A percentile compares a stretch with the other conserved stretches of the same genome.
Conservation (phyloP, 2,888 invertebrate genomes). For the Campoplex nolae region DNA sequence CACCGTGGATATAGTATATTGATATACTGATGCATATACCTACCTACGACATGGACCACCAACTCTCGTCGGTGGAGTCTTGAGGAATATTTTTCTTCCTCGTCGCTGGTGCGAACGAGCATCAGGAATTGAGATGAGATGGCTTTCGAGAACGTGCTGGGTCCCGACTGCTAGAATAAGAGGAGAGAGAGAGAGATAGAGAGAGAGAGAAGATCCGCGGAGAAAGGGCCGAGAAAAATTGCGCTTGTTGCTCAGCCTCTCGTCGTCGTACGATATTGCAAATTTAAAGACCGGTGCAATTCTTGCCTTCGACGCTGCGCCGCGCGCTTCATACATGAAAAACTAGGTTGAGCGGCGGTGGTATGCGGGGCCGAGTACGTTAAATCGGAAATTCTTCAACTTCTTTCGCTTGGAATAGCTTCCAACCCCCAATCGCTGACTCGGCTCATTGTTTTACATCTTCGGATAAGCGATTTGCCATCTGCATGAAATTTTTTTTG, state of each 20-base stretch:
- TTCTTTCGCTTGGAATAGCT: conserved; percentile 19
- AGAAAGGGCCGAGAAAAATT: conserved; percentile 30
- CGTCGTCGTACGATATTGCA: conserved; percentile 51
- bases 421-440: background rate
- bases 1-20: too few species aligned
- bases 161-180: conserved; percentile 1
- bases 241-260: background rate
- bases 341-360: background rate
- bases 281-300: conserved; percentile 55
- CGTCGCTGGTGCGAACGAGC: conserved; percentile 8
- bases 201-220: background rate
- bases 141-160: conserved; percentile 42
- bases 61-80: background rate
- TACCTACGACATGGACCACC: background rate
- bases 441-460: conserved; percentile 20
- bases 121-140: conserved; percentile 52
- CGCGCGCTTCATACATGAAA: conserved; percentile 26
- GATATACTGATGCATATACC: too few species aligned
- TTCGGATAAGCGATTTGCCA: background rate
- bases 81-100: conserved; percentile 35
- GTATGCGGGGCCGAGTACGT: background rate
- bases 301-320: conserved; percentile 2
- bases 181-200: conserved; percentile 18
- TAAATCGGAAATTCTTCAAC: conserved; percentile 44
- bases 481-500: conserved; percentile 3